A percentile compares a stretch with the other conserved stretches of the same genome.
Evolutionary conservation across 2,888 invertebrate species (phyloP).

Genomic region (Phrixothrix hirtus): DNA sequence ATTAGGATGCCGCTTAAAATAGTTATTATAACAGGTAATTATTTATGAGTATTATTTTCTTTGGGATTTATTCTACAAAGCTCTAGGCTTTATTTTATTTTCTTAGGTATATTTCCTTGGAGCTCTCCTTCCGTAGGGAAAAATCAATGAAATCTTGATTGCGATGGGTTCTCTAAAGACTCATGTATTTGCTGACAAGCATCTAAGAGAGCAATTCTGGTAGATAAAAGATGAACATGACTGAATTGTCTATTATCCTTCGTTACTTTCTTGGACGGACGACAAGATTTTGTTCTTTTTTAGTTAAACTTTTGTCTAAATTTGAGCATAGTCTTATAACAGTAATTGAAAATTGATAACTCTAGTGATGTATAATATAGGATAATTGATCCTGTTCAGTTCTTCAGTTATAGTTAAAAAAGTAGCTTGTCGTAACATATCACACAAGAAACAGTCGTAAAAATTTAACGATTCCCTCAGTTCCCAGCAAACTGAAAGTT

Average conservation of each 20-base stretch:
- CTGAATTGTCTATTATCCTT: constrained; percentile 15
- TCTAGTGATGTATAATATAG: no score
- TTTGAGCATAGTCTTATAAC: no score
- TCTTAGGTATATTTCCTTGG: not conserved
- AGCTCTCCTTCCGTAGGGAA: not conserved
- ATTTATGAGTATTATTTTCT: not conserved
- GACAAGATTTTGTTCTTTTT: not conserved
- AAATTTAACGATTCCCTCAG: no score
- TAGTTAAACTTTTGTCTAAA: no score
- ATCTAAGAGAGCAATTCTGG: constrained; percentile 18
- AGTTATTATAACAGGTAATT: not conserved
- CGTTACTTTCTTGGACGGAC: not conserved
- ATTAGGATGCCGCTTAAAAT: not conserved
- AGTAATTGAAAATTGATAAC: no score
- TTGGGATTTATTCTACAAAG: not conserved
- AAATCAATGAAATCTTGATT: constrained; percentile 19
- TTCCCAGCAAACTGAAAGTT: no score
- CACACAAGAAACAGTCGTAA: no score
- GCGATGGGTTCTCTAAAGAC: constrained; percentile 18
- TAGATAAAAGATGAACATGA: constrained; percentile 23
- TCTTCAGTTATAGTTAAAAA: no score
- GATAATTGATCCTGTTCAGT: no score
- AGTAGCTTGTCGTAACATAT: no score
- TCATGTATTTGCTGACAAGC: constrained; percentile 22
- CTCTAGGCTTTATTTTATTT: not conserved